Conservation (phyloP, 35 echinoderm and acorn worm genomes). For the Heliocidaris tuberculata region DNA sequence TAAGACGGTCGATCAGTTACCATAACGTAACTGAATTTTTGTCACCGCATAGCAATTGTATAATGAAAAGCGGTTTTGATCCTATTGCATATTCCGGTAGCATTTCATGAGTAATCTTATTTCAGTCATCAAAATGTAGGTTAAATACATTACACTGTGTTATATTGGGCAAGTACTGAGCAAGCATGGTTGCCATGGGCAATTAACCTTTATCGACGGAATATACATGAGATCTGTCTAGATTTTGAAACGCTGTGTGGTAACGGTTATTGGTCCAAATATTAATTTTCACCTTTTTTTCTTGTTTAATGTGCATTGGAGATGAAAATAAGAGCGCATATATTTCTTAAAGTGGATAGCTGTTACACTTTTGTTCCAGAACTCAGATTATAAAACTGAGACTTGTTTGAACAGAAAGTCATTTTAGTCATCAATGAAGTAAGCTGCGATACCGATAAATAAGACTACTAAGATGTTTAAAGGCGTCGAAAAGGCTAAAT, state of each 20-base stretch:
- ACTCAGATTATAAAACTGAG: too few species aligned
- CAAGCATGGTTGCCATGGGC: neutral
- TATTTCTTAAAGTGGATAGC: too few species aligned
- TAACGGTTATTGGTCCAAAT: neutral
- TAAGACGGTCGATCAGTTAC: neutral
- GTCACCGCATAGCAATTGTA: neutral
- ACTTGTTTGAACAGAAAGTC: too few species aligned
- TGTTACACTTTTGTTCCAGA: too few species aligned
- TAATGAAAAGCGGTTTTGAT: neutral
- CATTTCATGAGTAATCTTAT: neutral
- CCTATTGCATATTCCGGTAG: neutral
- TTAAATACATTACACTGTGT: neutral
- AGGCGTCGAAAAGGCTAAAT: too few species aligned
- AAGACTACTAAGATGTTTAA: too few species aligned
- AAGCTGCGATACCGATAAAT: too few species aligned
- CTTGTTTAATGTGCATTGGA: too few species aligned
- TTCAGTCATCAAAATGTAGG: neutral
- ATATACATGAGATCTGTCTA: neutral
- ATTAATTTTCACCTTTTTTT: neutral
- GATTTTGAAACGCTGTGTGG: neutral
- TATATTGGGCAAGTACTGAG: neutral
- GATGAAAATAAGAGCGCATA: too few species aligned
- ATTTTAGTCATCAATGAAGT: too few species aligned
- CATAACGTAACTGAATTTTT: neutral
- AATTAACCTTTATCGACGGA: neutral